Evolutionary conservation across 2,113 vertebrate species (phyloP).

Genomic region (Nerophis lumbriciformis): DNA sequence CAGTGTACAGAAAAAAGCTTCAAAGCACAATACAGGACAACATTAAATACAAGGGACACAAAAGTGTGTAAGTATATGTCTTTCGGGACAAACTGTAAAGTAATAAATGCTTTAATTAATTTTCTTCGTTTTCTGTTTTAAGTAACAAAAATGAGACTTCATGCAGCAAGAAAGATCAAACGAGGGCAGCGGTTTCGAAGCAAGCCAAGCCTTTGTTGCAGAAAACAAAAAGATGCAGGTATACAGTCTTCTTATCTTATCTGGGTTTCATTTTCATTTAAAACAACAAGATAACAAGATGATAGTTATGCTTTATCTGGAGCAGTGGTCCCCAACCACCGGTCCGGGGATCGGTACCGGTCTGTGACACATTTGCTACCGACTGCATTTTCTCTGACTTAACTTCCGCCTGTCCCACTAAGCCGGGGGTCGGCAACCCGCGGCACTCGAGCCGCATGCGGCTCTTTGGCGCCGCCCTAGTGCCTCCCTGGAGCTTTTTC

Average conservation of each 20-base stretch:
- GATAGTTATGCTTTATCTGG: conserved; percentile 27
- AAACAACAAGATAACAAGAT: conserved; percentile 32
- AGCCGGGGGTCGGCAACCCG: too few relatives aligned
- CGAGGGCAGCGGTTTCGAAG: conserved; percentile 24
- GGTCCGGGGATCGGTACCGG: too few relatives aligned
- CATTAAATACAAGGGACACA: conserved; percentile 20
- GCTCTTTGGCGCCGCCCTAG: too few relatives aligned
- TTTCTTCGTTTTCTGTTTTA: too few relatives aligned
- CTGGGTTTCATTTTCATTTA: too few relatives aligned
- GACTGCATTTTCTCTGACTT: too few relatives aligned
- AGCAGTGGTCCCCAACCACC: neutral
- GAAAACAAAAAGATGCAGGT: conserved; percentile 32
- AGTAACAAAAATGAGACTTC: conserved; percentile 11
- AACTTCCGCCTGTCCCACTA: too few relatives aligned
- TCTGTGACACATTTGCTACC: too few relatives aligned
- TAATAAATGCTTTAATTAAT: conserved; percentile 9
- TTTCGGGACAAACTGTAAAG: conserved; percentile 3
- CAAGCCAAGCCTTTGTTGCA: conserved; percentile 29
- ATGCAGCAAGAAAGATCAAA: conserved; percentile 4
- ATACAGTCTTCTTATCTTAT: conserved; percentile 16
- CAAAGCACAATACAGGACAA: neutral
- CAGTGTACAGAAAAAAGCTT: neutral
- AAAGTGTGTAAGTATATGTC: neutral
- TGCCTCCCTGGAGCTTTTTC: too few relatives aligned
- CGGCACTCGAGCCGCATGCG: too few relatives aligned